Percentiles rank a stretch among this genome's conserved stretches.
phyloP scores from a whole-genome alignment of 1,140 invertebrate genomes.

The Zaprionus ornatus region DNA sequence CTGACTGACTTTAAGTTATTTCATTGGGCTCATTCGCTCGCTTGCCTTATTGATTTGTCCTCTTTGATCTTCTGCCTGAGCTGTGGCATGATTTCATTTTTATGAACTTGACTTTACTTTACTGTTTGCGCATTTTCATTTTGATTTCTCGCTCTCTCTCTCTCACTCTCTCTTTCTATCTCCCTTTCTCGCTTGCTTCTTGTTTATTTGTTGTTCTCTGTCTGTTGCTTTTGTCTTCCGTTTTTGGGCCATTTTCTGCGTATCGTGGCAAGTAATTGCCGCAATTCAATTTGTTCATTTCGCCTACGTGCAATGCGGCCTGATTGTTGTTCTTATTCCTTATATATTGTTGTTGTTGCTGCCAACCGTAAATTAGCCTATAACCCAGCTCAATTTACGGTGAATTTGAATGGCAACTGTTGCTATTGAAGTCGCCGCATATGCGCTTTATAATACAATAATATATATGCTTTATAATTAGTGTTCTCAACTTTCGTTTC shows the following conservation, averaged over 20 bases:
- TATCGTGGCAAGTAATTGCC: conserved; percentile 79
- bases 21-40: conserved; percentile 42
- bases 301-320: conserved; percentile 68
- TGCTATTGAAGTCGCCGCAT: background rate
- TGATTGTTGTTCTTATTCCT: conserved; percentile 42
- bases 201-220: conserved; percentile 3
- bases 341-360: conserved; percentile 49
- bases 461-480: background rate
- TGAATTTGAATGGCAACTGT: conserved; percentile 10
- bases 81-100: conserved; percentile 82
- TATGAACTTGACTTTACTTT: conserved; percentile 79
- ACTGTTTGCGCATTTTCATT: conserved; percentile 44
- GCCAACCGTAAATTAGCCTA: conserved; percentile 38
- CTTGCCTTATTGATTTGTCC: conserved; percentile 77
- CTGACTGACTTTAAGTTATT: conserved; percentile 77
- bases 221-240: conserved; percentile 2
- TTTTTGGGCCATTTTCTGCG: conserved; percentile 60
- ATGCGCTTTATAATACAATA: background rate
- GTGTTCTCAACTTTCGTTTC: background rate
- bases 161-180: conserved; percentile 14
- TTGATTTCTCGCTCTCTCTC: conserved; percentile 42
- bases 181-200: conserved; percentile 22
- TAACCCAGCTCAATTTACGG: conserved; percentile 10
- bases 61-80: conserved; percentile 81
- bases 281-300: conserved; percentile 79